These are phyloP conservation scores for Brenthis ino DNA, from an alignment of 2,888 invertebrate genomes.

Conservation along the genomic window DNA sequence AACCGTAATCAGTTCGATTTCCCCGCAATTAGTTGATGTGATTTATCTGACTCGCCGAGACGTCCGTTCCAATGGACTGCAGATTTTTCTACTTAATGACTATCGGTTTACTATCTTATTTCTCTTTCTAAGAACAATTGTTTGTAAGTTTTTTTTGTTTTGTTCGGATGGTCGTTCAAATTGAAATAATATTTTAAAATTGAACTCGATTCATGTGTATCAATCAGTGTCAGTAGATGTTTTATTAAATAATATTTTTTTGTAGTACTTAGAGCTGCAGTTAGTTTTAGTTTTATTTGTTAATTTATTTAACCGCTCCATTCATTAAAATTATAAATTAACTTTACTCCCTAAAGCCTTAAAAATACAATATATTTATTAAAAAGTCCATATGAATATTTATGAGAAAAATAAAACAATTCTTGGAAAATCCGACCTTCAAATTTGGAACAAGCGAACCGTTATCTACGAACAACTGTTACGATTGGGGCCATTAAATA, in stretches of 20 bases:
- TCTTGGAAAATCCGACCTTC: slow-evolving; percentile 30
- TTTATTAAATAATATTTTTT: too few relatives aligned
- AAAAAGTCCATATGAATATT: not conserved
- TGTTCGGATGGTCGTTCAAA: not conserved
- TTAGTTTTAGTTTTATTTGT: not conserved
- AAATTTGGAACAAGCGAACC: slow-evolving; percentile 31
- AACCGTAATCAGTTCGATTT: slow-evolving; percentile 39
- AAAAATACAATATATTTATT: not conserved
- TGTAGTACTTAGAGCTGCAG: not conserved
- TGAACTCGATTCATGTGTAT: too few relatives aligned
- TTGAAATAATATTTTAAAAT: not conserved
- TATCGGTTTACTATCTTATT: slow-evolving; percentile 27
- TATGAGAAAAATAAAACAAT: slow-evolving; percentile 4
- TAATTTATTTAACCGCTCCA: too few relatives aligned
- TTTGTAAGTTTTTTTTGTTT: slow-evolving; percentile 1
- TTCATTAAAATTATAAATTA: too few relatives aligned
- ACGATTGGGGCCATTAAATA: slow-evolving; percentile 35
- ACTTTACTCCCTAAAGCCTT: too few relatives aligned
- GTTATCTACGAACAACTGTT: slow-evolving; percentile 37
- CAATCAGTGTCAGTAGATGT: too few relatives aligned
- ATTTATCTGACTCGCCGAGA: slow-evolving; percentile 39
- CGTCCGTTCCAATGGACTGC: slow-evolving; percentile 29
- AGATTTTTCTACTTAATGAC: slow-evolving; percentile 23
- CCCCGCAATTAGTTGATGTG: slow-evolving; percentile 40
- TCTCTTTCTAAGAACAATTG: slow-evolving; percentile 7